Conservation (phyloP, 2,888 invertebrate genomes). For the Drosophila multiciliata region DNA sequence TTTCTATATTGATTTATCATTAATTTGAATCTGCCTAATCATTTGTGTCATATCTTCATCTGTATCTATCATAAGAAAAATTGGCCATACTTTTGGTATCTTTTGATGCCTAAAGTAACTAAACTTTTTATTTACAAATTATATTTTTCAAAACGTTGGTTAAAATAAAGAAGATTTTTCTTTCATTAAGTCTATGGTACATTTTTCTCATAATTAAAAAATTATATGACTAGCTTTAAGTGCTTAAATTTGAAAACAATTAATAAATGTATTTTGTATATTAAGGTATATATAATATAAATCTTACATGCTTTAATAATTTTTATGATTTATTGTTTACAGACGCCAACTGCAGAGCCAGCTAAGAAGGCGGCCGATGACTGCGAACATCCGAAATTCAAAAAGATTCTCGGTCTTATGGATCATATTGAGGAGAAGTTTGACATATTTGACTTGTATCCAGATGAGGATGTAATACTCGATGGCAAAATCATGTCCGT, state of each 20-base stretch:
- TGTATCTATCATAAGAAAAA: background rate
- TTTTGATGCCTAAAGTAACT: background rate
- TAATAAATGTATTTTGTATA: no score
- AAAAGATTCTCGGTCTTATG: conserved; percentile 86
- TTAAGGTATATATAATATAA: background rate
- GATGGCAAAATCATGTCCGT: conserved; percentile 85
- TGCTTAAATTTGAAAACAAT: no score
- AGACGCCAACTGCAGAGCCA: conserved; percentile 38
- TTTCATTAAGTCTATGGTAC: no score
- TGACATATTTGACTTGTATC: conserved; percentile 85
- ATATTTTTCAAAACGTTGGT: background rate
- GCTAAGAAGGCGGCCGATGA: conserved; percentile 64
- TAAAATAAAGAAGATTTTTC: no score
- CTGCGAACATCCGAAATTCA: conserved; percentile 86
- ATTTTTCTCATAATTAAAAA: no score
- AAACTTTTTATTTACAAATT: background rate
- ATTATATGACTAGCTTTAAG: background rate
- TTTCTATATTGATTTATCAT: background rate
- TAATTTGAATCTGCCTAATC: background rate
- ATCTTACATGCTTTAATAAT: background rate
- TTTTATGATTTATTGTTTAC: background rate
- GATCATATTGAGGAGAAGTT: conserved; percentile 85
- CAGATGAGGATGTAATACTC: conserved; percentile 81
- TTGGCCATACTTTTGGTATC: background rate
- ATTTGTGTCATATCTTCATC: background rate